phyloP scores from a whole-genome alignment of 2,113 vertebrate species.

The Pavo muticus region DNA sequence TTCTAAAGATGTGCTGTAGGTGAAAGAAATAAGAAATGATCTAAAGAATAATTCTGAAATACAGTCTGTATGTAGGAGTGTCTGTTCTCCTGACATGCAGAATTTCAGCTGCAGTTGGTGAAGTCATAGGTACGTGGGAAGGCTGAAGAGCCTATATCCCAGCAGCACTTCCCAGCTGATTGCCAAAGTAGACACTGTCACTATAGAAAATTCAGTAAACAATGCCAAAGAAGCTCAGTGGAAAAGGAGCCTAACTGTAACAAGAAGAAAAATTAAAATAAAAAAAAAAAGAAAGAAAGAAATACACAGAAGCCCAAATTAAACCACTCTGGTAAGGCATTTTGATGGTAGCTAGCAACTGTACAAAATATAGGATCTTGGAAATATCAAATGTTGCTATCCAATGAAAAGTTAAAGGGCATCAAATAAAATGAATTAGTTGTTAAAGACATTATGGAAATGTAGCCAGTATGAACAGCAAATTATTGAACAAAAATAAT shows the following conservation, averaged over 20 bases:
- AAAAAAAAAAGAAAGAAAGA: too few relatives aligned
- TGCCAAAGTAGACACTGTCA: neutral
- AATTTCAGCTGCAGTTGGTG: conserved; percentile 33
- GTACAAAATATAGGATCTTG: neutral
- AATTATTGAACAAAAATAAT: conserved; percentile 24
- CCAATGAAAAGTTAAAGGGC: conserved; percentile 20
- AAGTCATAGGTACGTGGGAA: conserved; percentile 52
- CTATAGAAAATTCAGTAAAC: neutral
- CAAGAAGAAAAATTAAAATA: neutral
- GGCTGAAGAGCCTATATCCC: neutral
- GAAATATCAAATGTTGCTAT: conserved; percentile 35
- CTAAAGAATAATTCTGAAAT: conserved; percentile 15
- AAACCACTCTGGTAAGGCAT: neutral
- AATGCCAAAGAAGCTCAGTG: neutral
- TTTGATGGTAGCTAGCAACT: neutral
- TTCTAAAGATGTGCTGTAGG: neutral
- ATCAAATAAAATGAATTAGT: conserved; percentile 14
- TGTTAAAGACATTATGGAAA: conserved; percentile 36
- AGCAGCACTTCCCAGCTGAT: neutral
- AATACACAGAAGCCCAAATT: neutral
- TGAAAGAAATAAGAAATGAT: conserved; percentile 26
- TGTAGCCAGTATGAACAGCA: neutral
- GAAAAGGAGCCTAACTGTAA: neutral
- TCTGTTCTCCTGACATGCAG: conserved; percentile 19
- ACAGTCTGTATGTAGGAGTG: conserved; percentile 35